Conservation (phyloP, 2,797 vertebrate species). For the Clamator glandarius region DNA sequence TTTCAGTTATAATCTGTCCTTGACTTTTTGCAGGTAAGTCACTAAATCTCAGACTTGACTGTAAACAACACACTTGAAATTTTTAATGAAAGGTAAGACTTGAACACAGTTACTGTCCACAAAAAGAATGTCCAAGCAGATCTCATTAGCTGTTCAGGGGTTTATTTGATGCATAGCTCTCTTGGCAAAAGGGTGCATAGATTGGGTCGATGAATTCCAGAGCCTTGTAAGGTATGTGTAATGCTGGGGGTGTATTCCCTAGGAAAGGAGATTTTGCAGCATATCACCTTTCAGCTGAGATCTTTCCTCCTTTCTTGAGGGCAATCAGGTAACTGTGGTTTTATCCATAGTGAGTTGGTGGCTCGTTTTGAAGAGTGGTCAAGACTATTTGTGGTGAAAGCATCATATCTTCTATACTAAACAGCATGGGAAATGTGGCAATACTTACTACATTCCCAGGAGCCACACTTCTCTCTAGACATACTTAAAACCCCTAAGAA, state of each 20-base stretch:
- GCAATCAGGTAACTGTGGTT: not conserved
- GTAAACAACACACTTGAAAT: not conserved
- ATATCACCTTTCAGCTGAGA: not conserved
- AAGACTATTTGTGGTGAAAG: not conserved
- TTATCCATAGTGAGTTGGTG: not conserved
- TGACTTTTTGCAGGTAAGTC: conserved; percentile 7
- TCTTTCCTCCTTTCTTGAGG: not conserved
- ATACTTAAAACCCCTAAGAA: not conserved
- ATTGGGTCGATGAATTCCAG: not conserved
- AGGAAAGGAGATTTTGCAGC: not conserved
- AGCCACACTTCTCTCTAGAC: not conserved
- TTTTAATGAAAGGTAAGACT: not conserved
- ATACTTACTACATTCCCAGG: not conserved
- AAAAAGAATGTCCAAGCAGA: not conserved
- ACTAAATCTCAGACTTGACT: not conserved
- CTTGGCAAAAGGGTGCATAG: not conserved
- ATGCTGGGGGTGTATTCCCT: not conserved
- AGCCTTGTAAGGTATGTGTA: not conserved
- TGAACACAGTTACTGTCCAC: not conserved
- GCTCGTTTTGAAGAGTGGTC: not conserved
- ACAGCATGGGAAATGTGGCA: not conserved
- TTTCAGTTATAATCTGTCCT: not conserved
- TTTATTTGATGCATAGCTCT: not conserved
- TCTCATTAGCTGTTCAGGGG: not conserved
- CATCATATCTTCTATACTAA: not conserved